Evolutionary conservation across 2,888 invertebrate genomes (phyloP), one percentile per base, ranked within the genome.

Genomic region (Nasonia oneida): DNA sequence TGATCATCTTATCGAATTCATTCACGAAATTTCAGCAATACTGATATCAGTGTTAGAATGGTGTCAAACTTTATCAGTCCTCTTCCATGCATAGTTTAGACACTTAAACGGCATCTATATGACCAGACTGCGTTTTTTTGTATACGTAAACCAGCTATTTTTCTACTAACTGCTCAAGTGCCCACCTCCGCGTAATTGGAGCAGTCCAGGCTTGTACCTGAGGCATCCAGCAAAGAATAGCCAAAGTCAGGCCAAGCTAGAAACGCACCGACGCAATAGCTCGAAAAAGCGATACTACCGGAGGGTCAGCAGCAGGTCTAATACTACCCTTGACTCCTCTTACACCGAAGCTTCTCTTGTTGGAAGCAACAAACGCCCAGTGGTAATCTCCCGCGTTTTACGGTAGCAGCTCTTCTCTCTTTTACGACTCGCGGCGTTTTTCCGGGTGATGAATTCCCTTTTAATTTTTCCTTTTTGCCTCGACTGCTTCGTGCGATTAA

Each of bases 361-460:
- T n/a, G 57, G 57, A 61, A 61, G 57, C 10, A 61, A 61, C 57
- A 61, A 61, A n/a, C 57, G 57, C n/a, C 57, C 57, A 61, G n/a
- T 6, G 8, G n/a, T 61, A n/a, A 67, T 67, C 12, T 15, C 15
- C 29, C 12, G 33, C 29, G 23, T 33, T 67, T 67, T 33, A 67
- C 67, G 33, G 14, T 67, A 29, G 29, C 67, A 67, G 67, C 23
- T 33, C 23, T 33, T 33, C 67, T 33, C 33, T 29, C 1, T 29
- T 67, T 67, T 33, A 67, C 67, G 67, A 67, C 67, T 14, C 29
- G 15, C 3, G 67, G 33, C 33, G 33, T 67, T 67, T 33, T 67
- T 33, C 67, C 29, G n/a, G 61, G 33, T 67, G 67, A 67, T 67
- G 67, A 67, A 67, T 67, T 67, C 23, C 10, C 67, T 29, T 67